A percentile compares a stretch with the other conserved stretches of the same genome.
These are phyloP conservation scores for Malacoctenus gilli DNA, from an alignment of 2,797 vertebrate genomes.

Conservation along the genomic window DNA sequence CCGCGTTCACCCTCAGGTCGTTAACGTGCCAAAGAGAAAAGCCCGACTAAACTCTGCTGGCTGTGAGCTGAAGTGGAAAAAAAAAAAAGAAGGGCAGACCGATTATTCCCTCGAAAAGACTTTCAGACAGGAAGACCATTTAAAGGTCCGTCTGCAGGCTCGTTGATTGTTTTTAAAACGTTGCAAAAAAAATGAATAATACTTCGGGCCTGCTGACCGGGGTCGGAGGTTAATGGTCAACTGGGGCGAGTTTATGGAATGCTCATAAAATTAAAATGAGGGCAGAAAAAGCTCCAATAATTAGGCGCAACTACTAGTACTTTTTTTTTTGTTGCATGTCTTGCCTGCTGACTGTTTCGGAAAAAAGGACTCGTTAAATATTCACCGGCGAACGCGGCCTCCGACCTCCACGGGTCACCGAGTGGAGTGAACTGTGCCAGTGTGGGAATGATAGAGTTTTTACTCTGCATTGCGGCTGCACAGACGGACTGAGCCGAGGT, in stretches of 20 bases:
- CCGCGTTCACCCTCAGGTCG: too few species aligned
- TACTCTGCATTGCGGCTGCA: neutral
- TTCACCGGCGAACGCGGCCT: slow-evolving; percentile 7
- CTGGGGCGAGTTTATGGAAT: slow-evolving; percentile 27
- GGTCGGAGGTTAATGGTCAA: slow-evolving; percentile 50
- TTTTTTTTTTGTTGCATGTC: slow-evolving; percentile 20
- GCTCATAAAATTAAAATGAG: slow-evolving; percentile 41
- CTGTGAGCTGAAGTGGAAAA: too few species aligned
- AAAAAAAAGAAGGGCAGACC: too few species aligned
- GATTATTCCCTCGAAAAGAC: too few species aligned
- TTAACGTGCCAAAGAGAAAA: too few species aligned
- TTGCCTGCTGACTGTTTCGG: neutral
- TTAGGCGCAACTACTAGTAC: slow-evolving; percentile 41
- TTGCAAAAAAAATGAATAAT: slow-evolving; percentile 14
- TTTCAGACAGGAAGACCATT: slow-evolving; percentile 6
- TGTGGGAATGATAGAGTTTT: slow-evolving; percentile 10
- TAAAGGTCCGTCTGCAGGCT: slow-evolving; percentile 25
- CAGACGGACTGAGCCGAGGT: too few species aligned
- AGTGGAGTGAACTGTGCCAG: neutral
- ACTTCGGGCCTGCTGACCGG: slow-evolving; percentile 4
- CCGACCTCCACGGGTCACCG: slow-evolving; percentile 19
- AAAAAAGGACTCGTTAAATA: slow-evolving; percentile 28
- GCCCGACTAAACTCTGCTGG: too few species aligned
- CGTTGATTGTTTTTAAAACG: slow-evolving; percentile 23
- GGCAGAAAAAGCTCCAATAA: slow-evolving; percentile 25